Base-by-base conservation (phyloP, 1,140 invertebrate genomes). In the Zaprionus davidi region DNA sequence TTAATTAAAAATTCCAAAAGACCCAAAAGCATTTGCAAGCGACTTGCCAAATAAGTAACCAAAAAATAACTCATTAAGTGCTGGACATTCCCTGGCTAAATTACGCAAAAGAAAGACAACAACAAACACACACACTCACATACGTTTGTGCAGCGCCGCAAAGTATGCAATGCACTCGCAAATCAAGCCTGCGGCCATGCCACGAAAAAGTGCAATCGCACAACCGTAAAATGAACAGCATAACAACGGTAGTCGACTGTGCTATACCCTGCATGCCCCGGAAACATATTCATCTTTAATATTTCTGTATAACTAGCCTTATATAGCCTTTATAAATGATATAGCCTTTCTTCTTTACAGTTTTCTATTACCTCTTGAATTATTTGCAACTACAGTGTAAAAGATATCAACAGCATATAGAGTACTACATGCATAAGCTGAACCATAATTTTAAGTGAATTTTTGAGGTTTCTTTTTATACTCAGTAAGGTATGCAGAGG, bases 91-190 rank as follows among this genome's bases (percentile, higher is more conserved):
- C 6, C 41, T 76, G 67, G 67, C 66, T 38, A 72, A 71, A 85
- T 81, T 63, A 66, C 66, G 36, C 51, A 62, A 46, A 46, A 36
- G 24, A 73, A 13, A 57, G 13, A 62, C 34, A 58, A 51, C 20
- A 11, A 55, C 75, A 46, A 31, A 44, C 9, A 9, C 78, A 69
- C 65, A 77, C 38, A 71, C 24, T 64, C 17, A 38, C 60, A 55
- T 57, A 41, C 63, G 46, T 66, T 63, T 44, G 46, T 68, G 79
- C 76, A 80, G 36, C 55, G 51, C 82, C 86, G 76, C 78, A 85
- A 88, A 90, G 77, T 85, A 87, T 91, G 90, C 90, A 76, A 81
- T 91, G 90, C 90, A 90, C 78, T 92, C 86, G 76, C 90, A 90
- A 92, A 92, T 92, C 75, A 87, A 86, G 87, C 76, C 78, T 78